Conservation (phyloP, 35 echinoderm and acorn worm species). For the Holothuria glaberrima region DNA sequence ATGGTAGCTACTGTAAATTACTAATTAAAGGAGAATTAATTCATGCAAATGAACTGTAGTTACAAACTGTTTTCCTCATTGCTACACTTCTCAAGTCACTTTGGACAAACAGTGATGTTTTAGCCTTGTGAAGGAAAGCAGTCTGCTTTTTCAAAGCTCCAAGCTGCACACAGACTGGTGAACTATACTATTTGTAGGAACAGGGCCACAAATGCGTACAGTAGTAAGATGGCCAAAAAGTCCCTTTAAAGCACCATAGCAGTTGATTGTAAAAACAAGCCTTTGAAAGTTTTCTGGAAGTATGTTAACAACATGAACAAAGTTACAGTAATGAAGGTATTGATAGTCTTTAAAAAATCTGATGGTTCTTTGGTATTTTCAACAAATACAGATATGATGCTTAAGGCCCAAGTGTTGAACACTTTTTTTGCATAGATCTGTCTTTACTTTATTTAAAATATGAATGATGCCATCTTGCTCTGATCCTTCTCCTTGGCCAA, state of each 20-base stretch:
- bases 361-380: background rate
- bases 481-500: background rate
- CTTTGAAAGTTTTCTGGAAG: background rate
- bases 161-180: background rate
- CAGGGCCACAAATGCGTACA: background rate
- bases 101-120: no score
- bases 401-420: background rate
- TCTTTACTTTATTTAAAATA: background rate
- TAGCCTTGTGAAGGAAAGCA: no score
- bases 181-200: background rate
- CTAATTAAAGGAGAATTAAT: no score
- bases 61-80: no score
- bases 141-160: no score
- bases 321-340: slow-evolving; percentile 7
- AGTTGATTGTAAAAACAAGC: background rate
- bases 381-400: background rate
- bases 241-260: background rate
- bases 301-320: background rate
- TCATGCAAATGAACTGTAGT: no score
- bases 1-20: no score
- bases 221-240: background rate
- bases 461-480: background rate
- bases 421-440: background rate
- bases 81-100: no score
- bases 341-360: background rate